phyloP scores from a whole-genome alignment of 2,113 vertebrate species.

The Neogobius melanostomus region DNA sequence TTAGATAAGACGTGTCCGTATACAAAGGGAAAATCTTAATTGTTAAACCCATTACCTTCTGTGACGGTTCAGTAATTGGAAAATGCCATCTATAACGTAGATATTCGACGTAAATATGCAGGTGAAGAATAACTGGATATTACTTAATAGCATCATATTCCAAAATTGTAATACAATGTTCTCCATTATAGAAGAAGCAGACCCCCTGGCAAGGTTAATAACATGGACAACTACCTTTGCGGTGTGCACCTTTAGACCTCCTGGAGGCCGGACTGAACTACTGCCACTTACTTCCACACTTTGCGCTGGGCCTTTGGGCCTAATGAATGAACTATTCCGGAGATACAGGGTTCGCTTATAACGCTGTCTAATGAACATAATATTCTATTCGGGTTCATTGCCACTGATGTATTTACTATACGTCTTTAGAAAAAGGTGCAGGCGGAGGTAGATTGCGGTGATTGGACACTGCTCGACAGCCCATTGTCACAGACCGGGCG shows the following conservation, averaged over 20 bases:
- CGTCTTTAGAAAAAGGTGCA: constrained; percentile 71
- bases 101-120: too few species aligned
- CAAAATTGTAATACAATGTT: background rate
- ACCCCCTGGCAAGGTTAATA: constrained; percentile 68
- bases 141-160: too few species aligned
- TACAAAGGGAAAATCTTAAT: too few species aligned
- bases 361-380: background rate
- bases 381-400: background rate
- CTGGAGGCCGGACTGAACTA: constrained; percentile 90
- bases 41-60: too few species aligned
- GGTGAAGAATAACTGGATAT: too few species aligned
- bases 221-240: constrained; percentile 74
- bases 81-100: too few species aligned
- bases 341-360: constrained; percentile 81
- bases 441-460: constrained; percentile 74
- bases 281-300: constrained; percentile 79
- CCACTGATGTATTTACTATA: background rate
- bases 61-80: too few species aligned
- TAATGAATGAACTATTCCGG: constrained; percentile 84
- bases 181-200: constrained; percentile 36
- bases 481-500: constrained; percentile 71
- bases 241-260: constrained; percentile 83
- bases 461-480: constrained; percentile 69
- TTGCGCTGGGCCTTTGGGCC: constrained; percentile 86
- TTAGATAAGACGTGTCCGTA: too few species aligned